A percentile compares a stretch with the other conserved stretches of the same genome.
Evolutionary conservation across 2,888 invertebrate species (phyloP).

Genomic region (Epicampocera succincta): DNA sequence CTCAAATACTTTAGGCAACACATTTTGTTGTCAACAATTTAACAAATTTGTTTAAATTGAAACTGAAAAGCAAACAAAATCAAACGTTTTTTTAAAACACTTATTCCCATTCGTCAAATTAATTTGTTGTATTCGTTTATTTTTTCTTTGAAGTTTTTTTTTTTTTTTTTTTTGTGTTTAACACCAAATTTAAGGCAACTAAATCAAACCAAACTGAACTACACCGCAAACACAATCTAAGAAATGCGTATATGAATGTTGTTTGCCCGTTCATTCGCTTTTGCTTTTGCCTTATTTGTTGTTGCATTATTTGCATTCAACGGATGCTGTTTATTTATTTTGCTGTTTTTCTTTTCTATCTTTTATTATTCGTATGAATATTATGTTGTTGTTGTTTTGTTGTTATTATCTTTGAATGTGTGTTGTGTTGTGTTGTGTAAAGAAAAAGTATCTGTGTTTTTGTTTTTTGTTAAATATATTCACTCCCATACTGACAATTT

Average conservation of each 20-base stretch:
- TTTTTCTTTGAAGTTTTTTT: slow-evolving; percentile 1
- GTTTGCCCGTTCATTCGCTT: slow-evolving; percentile 18
- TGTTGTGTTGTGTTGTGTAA: too few species aligned
- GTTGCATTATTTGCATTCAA: slow-evolving; percentile 63
- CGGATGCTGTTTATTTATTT: slow-evolving; percentile 68
- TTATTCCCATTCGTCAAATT: slow-evolving; percentile 34
- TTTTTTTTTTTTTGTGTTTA: slow-evolving; percentile 16
- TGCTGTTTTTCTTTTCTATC: slow-evolving; percentile 18
- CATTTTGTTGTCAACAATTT: slow-evolving; percentile 54
- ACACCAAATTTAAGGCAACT: slow-evolving; percentile 54
- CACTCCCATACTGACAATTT: slow-evolving; percentile 44
- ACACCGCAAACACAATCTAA: slow-evolving; percentile 51
- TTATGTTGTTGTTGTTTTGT: slow-evolving; percentile 6
- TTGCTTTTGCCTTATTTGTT: slow-evolving; percentile 38
- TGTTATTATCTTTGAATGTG: slow-evolving; percentile 12
- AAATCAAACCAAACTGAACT: slow-evolving; percentile 41
- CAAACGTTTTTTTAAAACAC: slow-evolving; percentile 8
- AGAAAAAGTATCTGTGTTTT: slow-evolving; percentile 8
- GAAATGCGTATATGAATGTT: slow-evolving; percentile 34
- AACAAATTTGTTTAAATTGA: slow-evolving; percentile 60
- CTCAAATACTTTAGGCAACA: background rate
- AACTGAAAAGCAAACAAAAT: slow-evolving; percentile 32
- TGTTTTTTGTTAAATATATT: slow-evolving; percentile 39
- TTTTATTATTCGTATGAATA: slow-evolving; percentile 16
- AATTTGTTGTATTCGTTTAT: background rate